Percentiles rank a stretch among this genome's conserved stretches.
phyloP scores from a whole-genome alignment of 2,888 invertebrate species.

The Orthosia cruda region DNA sequence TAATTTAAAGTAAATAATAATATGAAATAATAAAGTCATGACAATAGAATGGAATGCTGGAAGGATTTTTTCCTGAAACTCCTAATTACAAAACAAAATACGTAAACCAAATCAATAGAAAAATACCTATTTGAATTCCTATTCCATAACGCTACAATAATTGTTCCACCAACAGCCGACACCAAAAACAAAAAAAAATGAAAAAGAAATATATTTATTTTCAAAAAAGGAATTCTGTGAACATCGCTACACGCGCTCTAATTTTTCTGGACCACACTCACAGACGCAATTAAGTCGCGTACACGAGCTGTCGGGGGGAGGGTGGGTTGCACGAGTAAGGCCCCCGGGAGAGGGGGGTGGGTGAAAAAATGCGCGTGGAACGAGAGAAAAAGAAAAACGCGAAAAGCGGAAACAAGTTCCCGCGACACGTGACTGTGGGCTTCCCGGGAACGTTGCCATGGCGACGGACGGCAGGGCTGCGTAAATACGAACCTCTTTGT shows the following conservation, averaged over 20 bases:
- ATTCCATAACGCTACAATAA: constrained; percentile 15
- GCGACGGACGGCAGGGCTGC: constrained; percentile 79
- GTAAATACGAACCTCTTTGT: constrained; percentile 47
- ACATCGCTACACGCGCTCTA: constrained; percentile 83
- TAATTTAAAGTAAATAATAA: constrained; percentile 17
- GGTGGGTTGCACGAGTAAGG: constrained; percentile 72
- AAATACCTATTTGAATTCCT: constrained; percentile 8
- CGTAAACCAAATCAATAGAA: constrained; percentile 1
- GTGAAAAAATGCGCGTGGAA: constrained; percentile 87
- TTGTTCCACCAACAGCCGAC: constrained; percentile 14
- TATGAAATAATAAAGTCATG: constrained; percentile 26
- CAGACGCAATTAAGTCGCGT: constrained; percentile 92
- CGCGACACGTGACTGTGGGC: constrained; percentile 91
- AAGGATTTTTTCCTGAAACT: constrained; percentile 18
- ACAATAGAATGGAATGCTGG: constrained; percentile 15
- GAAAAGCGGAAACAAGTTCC: constrained; percentile 89
- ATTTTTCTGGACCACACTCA: constrained; percentile 92
- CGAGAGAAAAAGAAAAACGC: constrained; percentile 89
- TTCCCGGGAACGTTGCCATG: constrained; percentile 89
- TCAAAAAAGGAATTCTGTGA: constrained; percentile 75
- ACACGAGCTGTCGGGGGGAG: constrained; percentile 86
- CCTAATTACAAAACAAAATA: background rate
- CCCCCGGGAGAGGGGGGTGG: constrained; percentile 70
- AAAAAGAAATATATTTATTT: constrained; percentile 34
- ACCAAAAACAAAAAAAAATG: background rate